These are phyloP conservation scores for Jacana jacana DNA, from an alignment of 2,113 vertebrate species.

Conservation along the genomic window DNA sequence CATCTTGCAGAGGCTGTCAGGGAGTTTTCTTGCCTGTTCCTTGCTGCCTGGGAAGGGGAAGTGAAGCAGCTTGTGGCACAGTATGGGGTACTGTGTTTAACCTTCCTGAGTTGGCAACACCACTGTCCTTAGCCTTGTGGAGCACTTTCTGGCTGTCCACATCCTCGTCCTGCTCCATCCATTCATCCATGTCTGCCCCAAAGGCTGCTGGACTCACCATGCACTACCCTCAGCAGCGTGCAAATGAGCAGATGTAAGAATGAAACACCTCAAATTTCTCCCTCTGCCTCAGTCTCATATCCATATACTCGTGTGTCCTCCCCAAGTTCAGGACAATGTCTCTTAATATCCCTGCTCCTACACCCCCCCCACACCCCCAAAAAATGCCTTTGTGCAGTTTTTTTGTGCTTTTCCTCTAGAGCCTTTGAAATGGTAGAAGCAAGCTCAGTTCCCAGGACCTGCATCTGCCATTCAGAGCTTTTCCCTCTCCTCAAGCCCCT, in stretches of 20 bases:
- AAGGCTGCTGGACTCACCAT: not conserved
- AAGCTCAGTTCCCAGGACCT: not conserved
- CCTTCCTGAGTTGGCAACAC: not conserved
- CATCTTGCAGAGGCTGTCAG: not conserved
- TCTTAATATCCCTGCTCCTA: not conserved
- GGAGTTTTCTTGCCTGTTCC: not conserved
- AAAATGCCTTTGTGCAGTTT: not conserved
- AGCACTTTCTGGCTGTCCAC: not conserved
- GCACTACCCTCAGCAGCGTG: accelerated
- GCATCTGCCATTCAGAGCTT: not conserved
- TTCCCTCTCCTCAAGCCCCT: not conserved
- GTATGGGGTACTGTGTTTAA: not conserved
- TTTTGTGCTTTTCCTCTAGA: not conserved
- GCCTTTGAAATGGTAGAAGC: not conserved
- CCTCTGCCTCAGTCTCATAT: not conserved
- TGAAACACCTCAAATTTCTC: not conserved
- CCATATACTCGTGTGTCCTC: not conserved
- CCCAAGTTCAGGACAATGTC: not conserved
- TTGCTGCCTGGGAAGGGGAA: not conserved
- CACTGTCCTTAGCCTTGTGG: not conserved
- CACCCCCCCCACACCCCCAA: no score
- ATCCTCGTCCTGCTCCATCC: accelerated
- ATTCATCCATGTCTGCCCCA: no score
- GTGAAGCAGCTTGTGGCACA: not conserved
- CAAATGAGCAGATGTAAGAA: not conserved